Evolutionary conservation across 2,113 vertebrate genomes (phyloP).

Genomic region (Nothocercus julius): DNA sequence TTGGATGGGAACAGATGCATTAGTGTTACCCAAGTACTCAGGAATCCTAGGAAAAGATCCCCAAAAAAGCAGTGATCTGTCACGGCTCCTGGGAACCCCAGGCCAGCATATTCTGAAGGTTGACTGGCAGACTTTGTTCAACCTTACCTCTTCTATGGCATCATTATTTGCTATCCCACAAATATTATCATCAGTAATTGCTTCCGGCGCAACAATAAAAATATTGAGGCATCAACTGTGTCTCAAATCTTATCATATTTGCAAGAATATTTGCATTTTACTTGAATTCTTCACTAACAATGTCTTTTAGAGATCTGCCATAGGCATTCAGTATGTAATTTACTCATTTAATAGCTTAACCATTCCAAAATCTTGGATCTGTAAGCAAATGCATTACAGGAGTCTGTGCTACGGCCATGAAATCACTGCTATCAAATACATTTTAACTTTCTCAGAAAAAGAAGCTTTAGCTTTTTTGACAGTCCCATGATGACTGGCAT

Average conservation of each 20-base stretch:
- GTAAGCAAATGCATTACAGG: background rate
- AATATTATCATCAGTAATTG: background rate
- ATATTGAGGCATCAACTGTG: background rate
- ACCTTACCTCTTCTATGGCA: background rate
- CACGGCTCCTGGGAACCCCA: background rate
- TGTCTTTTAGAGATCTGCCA: background rate
- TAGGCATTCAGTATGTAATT: background rate
- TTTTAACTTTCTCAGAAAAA: background rate
- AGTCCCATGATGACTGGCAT: background rate
- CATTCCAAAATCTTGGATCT: background rate
- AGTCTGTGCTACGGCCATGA: background rate
- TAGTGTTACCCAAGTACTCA: background rate
- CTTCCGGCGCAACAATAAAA: background rate
- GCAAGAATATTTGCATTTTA: background rate
- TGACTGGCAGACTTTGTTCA: background rate
- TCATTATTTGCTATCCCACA: background rate
- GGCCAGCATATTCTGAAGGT: fast-evolving
- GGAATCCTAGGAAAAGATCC: background rate
- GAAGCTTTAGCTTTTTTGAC: background rate
- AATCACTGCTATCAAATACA: background rate
- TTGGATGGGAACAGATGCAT: background rate
- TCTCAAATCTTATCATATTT: background rate
- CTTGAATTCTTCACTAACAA: background rate
- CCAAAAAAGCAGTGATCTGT: fast-evolving
- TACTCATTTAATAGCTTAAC: background rate